Percentiles rank a stretch among this genome's conserved stretches.
These are phyloP conservation scores for Dascyllus trimaculatus DNA, from an alignment of 2,113 vertebrate genomes.

Conservation along the genomic window DNA sequence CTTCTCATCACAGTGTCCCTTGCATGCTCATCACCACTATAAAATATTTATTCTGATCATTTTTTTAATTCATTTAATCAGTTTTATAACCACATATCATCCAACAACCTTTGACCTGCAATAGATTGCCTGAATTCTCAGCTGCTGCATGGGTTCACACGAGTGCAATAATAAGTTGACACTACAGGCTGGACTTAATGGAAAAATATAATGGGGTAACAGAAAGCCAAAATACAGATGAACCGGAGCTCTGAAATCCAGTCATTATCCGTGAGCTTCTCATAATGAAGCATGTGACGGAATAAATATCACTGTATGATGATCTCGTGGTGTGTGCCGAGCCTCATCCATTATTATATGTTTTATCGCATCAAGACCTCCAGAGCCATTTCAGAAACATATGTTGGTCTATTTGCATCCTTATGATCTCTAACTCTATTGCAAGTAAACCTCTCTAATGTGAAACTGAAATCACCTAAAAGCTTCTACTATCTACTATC, in stretches of 20 bases:
- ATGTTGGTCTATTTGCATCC: background rate
- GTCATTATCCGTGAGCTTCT: background rate
- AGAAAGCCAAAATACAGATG: background rate
- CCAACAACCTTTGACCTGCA: constrained; percentile 5
- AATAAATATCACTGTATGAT: background rate
- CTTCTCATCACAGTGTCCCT: constrained; percentile 4
- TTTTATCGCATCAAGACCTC: background rate
- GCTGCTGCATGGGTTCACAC: constrained; percentile 13
- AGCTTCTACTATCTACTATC: too few relatives aligned
- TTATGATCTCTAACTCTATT: background rate
- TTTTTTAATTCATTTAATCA: background rate
- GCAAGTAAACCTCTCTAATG: background rate
- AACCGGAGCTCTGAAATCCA: background rate
- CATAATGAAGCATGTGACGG: background rate
- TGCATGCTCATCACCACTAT: constrained; percentile 27
- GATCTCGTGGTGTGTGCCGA: background rate
- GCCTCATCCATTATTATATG: background rate
- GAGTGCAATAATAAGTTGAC: constrained; percentile 5
- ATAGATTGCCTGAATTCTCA: constrained; percentile 13
- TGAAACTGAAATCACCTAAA: constrained; percentile 4
- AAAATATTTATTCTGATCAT: background rate
- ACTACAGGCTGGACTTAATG: background rate
- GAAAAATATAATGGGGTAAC: background rate
- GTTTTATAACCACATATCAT: constrained; percentile 2
- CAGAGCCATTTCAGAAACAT: background rate